Percentiles rank a stretch among this genome's conserved stretches.
Conservation (phyloP, 2,888 invertebrate species). For the Ariolimax columbianus region DNA sequence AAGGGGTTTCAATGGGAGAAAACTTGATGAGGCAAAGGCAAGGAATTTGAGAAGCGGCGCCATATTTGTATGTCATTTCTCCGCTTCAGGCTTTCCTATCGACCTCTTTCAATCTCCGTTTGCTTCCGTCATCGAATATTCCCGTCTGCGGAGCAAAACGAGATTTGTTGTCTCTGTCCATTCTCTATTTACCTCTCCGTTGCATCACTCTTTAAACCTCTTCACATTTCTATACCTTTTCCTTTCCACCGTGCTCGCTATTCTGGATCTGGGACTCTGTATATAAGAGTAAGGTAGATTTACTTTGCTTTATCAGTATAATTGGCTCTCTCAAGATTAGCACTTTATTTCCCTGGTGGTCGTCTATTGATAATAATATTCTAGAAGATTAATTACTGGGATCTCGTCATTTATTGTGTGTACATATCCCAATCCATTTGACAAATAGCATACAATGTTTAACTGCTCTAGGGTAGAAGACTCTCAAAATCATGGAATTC, state of each 20-base stretch:
- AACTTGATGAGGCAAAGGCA: constrained; percentile 19
- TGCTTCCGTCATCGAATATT: constrained; percentile 10
- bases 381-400: too few relatives aligned
- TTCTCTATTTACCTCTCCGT: constrained; percentile 7
- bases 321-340: neutral
- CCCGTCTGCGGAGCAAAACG: constrained; percentile 28
- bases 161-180: constrained; percentile 14
- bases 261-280: too few relatives aligned
- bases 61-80: constrained; percentile 35
- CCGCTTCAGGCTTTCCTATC: constrained; percentile 17
- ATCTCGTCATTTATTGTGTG: too few relatives aligned
- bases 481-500: too few relatives aligned
- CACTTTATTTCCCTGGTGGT: neutral
- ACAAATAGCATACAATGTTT: too few relatives aligned
- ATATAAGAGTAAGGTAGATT: neutral
- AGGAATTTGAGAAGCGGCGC: constrained; percentile 21
- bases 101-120: constrained; percentile 28
- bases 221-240: constrained; percentile 4
- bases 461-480: too few relatives aligned
- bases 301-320: neutral
- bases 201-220: constrained; percentile 10
- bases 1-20: constrained; percentile 14
- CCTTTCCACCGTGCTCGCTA: neutral
- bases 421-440: too few relatives aligned
- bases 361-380: too few relatives aligned